These are phyloP conservation scores for Agrochola lychnidis DNA, from an alignment of 2,888 invertebrate genomes.

Conservation along the genomic window DNA sequence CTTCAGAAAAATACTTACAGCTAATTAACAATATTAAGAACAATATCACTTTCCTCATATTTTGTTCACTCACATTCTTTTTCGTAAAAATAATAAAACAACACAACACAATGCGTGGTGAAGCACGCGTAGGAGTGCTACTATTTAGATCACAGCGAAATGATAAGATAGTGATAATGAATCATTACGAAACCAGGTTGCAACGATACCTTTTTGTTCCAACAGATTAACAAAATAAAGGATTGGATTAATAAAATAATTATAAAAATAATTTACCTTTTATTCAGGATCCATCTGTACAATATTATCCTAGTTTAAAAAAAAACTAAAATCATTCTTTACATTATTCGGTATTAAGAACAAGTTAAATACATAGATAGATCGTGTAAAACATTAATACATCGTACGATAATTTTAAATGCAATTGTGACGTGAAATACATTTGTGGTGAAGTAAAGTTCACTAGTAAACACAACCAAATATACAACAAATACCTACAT, in stretches of 20 bases:
- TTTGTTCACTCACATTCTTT: conserved; percentile 62
- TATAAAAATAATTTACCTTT: conserved; percentile 65
- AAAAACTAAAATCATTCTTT: conserved; percentile 45
- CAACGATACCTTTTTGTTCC: conserved; percentile 47
- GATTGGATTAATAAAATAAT: conserved; percentile 55
- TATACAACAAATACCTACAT: conserved; percentile 36
- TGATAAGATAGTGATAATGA: conserved; percentile 85
- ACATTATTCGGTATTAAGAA: conserved; percentile 55
- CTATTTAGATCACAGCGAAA: conserved; percentile 74
- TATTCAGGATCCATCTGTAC: conserved; percentile 63
- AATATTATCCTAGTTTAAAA: conserved; percentile 53
- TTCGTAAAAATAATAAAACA: conserved; percentile 65
- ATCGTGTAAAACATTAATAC: conserved; percentile 14
- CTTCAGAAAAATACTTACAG: conserved; percentile 75
- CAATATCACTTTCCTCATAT: conserved; percentile 70
- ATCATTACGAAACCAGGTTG: conserved; percentile 75
- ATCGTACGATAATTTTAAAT: conserved; percentile 32
- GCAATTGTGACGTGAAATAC: conserved; percentile 32
- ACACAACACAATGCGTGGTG: conserved; percentile 70
- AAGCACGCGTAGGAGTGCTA: conserved; percentile 69
- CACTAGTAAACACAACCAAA: conserved; percentile 45
- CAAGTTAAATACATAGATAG: conserved; percentile 22
- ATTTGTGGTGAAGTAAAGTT: conserved; percentile 34
- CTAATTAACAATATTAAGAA: conserved; percentile 65
- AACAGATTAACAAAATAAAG: conserved; percentile 46